A percentile compares a stretch with the other conserved stretches of the same genome.
phyloP scores from a whole-genome alignment of 92 coral and sea anemone species.

The Muricea muricata region DNA sequence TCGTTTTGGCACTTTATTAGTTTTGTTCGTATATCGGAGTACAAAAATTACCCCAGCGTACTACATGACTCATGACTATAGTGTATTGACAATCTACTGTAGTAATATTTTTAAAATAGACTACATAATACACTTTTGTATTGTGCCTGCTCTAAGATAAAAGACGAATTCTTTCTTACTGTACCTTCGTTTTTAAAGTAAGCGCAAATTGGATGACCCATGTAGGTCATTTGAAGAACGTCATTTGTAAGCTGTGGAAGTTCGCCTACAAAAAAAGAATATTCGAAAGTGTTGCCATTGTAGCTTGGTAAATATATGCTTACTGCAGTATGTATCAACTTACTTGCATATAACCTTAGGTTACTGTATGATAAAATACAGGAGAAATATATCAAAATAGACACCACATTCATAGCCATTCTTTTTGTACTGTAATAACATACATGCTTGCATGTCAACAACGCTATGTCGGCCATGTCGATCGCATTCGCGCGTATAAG shows the following conservation, averaged over 20 bases:
- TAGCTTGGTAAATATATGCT: neutral
- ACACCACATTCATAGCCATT: neutral
- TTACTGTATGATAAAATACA: neutral
- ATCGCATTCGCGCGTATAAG: too few species aligned
- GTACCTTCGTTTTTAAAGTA: slow-evolving; percentile 36
- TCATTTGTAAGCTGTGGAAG: slow-evolving; percentile 8
- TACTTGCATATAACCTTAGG: neutral
- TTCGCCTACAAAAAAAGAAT: neutral
- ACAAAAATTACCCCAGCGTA: too few species aligned
- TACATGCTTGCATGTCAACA: neutral
- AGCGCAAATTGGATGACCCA: slow-evolving; percentile 43
- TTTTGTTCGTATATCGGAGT: too few species aligned
- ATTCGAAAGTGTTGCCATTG: neutral
- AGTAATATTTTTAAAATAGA: too few species aligned
- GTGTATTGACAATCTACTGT: too few species aligned
- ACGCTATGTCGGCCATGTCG: neutral
- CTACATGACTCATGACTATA: too few species aligned
- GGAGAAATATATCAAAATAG: neutral
- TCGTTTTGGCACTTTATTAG: too few species aligned
- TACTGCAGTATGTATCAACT: neutral
- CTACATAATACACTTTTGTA: neutral
- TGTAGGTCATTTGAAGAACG: slow-evolving; percentile 15
- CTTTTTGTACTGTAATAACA: neutral
- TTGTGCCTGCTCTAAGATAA: neutral
- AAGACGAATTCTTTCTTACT: neutral